phyloP scores from a whole-genome alignment of 2,113 vertebrate species.

The Zapus hudsonius region DNA sequence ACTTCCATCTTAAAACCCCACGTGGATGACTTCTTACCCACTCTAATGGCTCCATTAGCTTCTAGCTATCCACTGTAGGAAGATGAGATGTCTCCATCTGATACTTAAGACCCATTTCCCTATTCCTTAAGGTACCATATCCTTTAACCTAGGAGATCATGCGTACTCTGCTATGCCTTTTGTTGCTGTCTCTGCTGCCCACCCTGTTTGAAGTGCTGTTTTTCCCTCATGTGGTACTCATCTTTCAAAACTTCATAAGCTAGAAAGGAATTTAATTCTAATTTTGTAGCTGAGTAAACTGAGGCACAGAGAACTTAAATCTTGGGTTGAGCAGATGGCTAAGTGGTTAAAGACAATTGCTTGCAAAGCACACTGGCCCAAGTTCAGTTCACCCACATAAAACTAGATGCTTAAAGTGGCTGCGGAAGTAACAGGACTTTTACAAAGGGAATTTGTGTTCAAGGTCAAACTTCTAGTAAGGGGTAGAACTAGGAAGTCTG shows the following conservation, averaged over 20 bases:
- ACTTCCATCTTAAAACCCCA: neutral
- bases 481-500: neutral
- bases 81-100: neutral
- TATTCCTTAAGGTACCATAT: neutral
- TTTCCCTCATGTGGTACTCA: neutral
- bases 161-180: neutral
- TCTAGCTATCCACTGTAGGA: neutral
- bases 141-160: neutral
- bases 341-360: too few species aligned
- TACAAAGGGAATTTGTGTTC: neutral
- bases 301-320: neutral
- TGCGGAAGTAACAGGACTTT: too few species aligned
- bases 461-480: neutral
- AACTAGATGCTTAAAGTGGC: too few species aligned
- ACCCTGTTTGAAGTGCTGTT: neutral
- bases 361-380: too few species aligned
- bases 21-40: neutral
- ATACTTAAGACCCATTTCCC: neutral
- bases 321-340: too few species aligned
- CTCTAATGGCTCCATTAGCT: neutral
- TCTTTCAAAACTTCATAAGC: neutral
- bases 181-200: neutral
- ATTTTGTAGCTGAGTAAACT: neutral
- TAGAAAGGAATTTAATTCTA: neutral
- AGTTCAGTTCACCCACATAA: too few species aligned